A percentile compares a stretch with the other conserved stretches of the same genome.
phyloP scores from a whole-genome alignment of 2,888 invertebrate genomes.

The Pollenia angustigena region DNA sequence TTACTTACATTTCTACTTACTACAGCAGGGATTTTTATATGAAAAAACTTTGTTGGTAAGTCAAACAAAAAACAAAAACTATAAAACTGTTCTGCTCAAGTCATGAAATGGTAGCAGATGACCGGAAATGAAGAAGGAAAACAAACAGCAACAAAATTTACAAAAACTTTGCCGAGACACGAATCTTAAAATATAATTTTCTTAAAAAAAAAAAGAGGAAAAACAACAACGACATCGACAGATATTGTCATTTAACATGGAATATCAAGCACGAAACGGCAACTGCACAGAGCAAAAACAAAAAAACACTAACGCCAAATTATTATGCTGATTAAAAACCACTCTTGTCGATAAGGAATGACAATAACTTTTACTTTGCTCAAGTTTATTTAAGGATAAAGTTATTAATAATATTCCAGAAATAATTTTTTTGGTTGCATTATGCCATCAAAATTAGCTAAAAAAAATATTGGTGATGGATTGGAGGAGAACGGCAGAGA shows the following conservation, averaged over 20 bases:
- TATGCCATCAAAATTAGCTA: conserved; percentile 41
- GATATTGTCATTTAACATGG: conserved; percentile 59
- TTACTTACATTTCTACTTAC: conserved; percentile 23
- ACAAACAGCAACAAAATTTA: background rate
- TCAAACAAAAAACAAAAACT: conserved; percentile 50
- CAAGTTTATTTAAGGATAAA: conserved; percentile 55
- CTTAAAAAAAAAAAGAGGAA: conserved; percentile 14
- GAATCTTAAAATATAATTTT: conserved; percentile 59
- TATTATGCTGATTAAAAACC: conserved; percentile 69
- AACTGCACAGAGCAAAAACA: conserved; percentile 3
- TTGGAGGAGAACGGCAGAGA: background rate
- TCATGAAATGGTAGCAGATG: conserved; percentile 58
- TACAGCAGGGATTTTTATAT: background rate
- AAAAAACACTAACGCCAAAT: conserved; percentile 45
- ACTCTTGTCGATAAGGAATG: conserved; percentile 63
- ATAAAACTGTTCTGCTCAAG: conserved; percentile 39
- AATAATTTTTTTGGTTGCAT: conserved; percentile 6
- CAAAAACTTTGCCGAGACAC: conserved; percentile 37
- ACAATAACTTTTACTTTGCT: conserved; percentile 58
- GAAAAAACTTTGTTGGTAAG: conserved; percentile 54
- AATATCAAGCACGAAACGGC: conserved; percentile 49
- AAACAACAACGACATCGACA: conserved; percentile 12
- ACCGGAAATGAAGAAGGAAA: conserved; percentile 54
- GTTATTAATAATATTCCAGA: conserved; percentile 50
- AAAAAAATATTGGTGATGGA: conserved; percentile 8